A percentile compares a stretch with the other conserved stretches of the same genome.
Evolutionary conservation across 2,888 invertebrate species (phyloP).

Genomic region (Dermolepida albohirtum): DNA sequence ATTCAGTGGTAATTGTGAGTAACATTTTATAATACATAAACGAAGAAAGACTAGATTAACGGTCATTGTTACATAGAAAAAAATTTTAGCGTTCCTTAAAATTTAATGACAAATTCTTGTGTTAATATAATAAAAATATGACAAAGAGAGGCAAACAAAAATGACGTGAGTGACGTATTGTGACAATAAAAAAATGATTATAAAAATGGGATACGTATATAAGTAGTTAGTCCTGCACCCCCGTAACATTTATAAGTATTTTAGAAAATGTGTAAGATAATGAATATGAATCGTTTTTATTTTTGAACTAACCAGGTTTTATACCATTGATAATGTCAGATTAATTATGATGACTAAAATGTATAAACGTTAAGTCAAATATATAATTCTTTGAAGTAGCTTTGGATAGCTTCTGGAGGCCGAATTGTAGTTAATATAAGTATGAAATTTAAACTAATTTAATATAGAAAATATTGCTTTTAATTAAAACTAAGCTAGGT

Average conservation of each 20-base stretch:
- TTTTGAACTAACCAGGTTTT: constrained; percentile 9
- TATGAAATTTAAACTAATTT: too few species aligned
- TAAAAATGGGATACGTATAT: constrained; percentile 18
- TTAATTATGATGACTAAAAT: not conserved
- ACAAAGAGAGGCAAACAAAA: constrained; percentile 23
- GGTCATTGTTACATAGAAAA: constrained; percentile 10
- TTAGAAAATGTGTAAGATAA: not conserved
- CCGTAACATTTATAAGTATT: constrained; percentile 28
- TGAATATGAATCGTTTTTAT: not conserved
- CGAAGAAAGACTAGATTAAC: constrained; percentile 4
- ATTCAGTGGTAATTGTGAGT: constrained; percentile 14
- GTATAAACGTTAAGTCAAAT: too few species aligned
- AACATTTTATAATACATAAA: constrained; percentile 17
- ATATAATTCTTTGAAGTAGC: too few species aligned
- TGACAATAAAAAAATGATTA: constrained; percentile 18
- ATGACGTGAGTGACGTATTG: constrained; percentile 20
- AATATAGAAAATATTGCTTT: too few species aligned
- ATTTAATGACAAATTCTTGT: constrained; percentile 20
- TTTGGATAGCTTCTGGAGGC: too few species aligned
- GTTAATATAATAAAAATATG: constrained; percentile 3
- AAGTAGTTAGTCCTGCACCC: constrained; percentile 30
- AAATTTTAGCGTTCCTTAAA: constrained; percentile 3
- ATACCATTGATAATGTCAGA: not conserved
- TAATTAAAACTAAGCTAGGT: too few species aligned
- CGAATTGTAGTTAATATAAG: too few species aligned